These are phyloP conservation scores for Cynoglossus semilaevis DNA, from an alignment of 2,113 vertebrate genomes.

Conservation along the genomic window DNA sequence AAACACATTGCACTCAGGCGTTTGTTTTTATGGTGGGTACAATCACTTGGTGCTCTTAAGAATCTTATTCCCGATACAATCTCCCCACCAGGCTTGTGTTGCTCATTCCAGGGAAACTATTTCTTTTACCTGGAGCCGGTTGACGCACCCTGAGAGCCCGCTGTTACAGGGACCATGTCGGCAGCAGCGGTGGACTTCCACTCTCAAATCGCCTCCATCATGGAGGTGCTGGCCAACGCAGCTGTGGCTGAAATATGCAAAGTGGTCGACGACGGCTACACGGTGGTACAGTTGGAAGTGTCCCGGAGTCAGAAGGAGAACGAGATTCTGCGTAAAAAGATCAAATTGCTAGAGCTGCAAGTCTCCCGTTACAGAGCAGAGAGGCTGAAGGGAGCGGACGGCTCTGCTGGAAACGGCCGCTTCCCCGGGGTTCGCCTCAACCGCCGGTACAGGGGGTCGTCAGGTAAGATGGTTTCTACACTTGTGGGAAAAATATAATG, in stretches of 20 bases:
- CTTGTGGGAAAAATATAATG: no score
- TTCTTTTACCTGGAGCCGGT: no score
- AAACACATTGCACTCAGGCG: no score
- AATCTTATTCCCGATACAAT: no score
- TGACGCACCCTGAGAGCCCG: no score
- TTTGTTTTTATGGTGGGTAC: no score
- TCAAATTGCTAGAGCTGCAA: constrained; percentile 60
- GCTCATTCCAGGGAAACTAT: no score
- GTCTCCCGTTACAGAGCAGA: constrained; percentile 44
- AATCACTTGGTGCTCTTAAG: no score
- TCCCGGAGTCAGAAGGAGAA: constrained; percentile 62
- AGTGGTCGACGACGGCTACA: constrained; percentile 64
- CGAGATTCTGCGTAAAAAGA: constrained; percentile 61
- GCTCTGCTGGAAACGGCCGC: constrained; percentile 21
- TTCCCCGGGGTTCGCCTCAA: constrained; percentile 42
- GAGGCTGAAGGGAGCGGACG: constrained; percentile 31
- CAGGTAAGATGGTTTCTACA: no score
- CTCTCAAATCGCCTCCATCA: constrained; percentile 66
- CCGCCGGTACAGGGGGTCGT: constrained; percentile 32
- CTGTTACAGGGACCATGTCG: constrained; percentile 28
- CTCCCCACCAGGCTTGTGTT: no score
- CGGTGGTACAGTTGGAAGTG: constrained; percentile 56
- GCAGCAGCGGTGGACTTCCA: constrained; percentile 50
- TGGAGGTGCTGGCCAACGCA: constrained; percentile 70
- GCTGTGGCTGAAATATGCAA: constrained; percentile 68